A percentile compares a stretch with the other conserved stretches of the same genome.
Conservation (phyloP, 2,797 vertebrate species). For the Falco cherrug region DNA sequence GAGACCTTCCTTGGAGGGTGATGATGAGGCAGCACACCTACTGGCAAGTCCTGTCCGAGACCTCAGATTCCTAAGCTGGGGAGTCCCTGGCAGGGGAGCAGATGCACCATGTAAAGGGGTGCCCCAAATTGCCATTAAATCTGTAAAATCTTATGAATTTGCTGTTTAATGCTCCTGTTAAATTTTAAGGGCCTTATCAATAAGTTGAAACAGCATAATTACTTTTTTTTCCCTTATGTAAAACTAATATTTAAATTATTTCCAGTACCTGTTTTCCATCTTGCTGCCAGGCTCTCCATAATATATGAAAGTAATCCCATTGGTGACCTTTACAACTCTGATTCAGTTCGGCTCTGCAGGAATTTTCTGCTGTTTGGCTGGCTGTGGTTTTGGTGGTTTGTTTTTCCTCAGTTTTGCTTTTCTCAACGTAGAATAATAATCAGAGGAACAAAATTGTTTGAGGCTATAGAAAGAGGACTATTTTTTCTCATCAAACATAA, state of each 20-base stretch:
- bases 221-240: too few species aligned
- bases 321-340: background rate
- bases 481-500: background rate
- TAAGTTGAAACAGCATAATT: too few species aligned
- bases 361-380: background rate
- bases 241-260: constrained; percentile 26
- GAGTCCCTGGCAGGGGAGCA: background rate
- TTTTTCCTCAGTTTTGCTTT: background rate
- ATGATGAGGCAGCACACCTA: rapidly evolving
- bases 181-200: too few species aligned
- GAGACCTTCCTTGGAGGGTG: background rate
- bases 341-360: background rate
- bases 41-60: background rate
- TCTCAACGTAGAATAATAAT: background rate
- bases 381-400: background rate
- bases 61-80: background rate
- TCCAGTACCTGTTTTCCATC: constrained; percentile 17
- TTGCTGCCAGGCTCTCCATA: background rate
- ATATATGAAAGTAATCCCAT: background rate
- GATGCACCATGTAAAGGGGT: background rate
- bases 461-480: background rate
- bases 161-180: too few species aligned
- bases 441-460: background rate
- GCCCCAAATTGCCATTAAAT: background rate
- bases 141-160: too few species aligned